phyloP scores from a whole-genome alignment of 2,888 invertebrate species.

The Drosophila maculinotata region DNA sequence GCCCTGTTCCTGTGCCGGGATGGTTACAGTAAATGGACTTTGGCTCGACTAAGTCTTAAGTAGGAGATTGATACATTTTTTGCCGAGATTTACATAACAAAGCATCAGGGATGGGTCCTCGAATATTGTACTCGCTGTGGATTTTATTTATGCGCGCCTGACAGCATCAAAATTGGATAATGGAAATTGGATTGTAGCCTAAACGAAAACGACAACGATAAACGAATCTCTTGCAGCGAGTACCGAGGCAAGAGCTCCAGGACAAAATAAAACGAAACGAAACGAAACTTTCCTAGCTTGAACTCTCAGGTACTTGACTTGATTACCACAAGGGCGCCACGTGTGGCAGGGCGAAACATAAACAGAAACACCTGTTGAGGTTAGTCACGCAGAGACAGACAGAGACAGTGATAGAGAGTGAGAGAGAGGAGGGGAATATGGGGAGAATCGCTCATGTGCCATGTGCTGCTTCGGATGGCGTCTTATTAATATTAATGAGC shows the following conservation, averaged over 20 bases:
- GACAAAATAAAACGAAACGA: slow-evolving; percentile 29
- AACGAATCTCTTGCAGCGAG: slow-evolving; percentile 14
- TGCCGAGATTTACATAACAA: slow-evolving; percentile 72
- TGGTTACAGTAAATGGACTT: slow-evolving; percentile 51
- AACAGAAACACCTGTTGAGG: slow-evolving; percentile 69
- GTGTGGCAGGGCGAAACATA: slow-evolving; percentile 49
- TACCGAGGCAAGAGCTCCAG: background rate
- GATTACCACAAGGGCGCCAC: slow-evolving; percentile 62
- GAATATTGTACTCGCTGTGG: slow-evolving; percentile 14
- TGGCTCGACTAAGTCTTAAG: slow-evolving; percentile 44
- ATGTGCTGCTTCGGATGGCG: slow-evolving; percentile 35
- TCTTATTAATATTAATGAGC: slow-evolving; percentile 77
- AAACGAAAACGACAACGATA: slow-evolving; percentile 40
- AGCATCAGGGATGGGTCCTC: slow-evolving; percentile 33
- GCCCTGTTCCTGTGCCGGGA: background rate
- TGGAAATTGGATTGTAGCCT: slow-evolving; percentile 73
- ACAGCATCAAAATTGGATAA: slow-evolving; percentile 75
- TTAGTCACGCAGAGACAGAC: slow-evolving; percentile 10
- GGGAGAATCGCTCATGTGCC: no score
- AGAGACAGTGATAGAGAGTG: background rate
- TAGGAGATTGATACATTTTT: slow-evolving; percentile 58
- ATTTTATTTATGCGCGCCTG: slow-evolving; percentile 70
- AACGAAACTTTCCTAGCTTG: slow-evolving; percentile 33
- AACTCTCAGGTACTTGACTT: slow-evolving; percentile 64
- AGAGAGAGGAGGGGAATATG: background rate